Conservation (phyloP, 2,797 vertebrate species). For the Lagocephalus sceleratus region DNA sequence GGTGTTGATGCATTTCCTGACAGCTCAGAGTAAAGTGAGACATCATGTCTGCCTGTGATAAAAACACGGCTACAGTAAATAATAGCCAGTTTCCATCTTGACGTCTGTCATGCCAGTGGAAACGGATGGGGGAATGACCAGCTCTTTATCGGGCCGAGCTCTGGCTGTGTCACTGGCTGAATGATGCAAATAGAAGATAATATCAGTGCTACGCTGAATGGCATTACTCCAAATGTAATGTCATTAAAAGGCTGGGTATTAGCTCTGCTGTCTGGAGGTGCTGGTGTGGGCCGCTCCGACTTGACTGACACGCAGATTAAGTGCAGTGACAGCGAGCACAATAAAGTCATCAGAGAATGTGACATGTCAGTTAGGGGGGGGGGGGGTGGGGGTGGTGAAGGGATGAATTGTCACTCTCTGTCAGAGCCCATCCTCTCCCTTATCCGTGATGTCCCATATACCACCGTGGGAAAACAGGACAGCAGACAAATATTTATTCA, state of each 20-base stretch:
- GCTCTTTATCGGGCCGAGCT: slow-evolving; percentile 70
- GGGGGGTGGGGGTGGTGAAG: slow-evolving; percentile 77
- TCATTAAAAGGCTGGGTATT: slow-evolving; percentile 86
- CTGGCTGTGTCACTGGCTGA: slow-evolving; percentile 74
- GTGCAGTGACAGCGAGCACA: slow-evolving; percentile 90
- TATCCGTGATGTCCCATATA: slow-evolving; percentile 83
- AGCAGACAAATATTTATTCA: slow-evolving; percentile 73
- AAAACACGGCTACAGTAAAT: slow-evolving; percentile 75
- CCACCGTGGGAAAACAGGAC: slow-evolving; percentile 81
- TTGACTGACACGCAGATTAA: slow-evolving; percentile 89
- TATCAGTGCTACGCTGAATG: slow-evolving; percentile 79
- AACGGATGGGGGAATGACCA: slow-evolving; percentile 79
- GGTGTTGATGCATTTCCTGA: slow-evolving; percentile 53
- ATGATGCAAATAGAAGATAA: slow-evolving; percentile 82
- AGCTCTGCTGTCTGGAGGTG: slow-evolving; percentile 72
- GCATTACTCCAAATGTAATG: slow-evolving; percentile 84
- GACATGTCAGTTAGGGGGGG: slow-evolving; percentile 85
- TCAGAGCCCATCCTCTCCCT: slow-evolving; percentile 80
- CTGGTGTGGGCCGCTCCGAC: slow-evolving; percentile 65
- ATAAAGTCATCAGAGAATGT: slow-evolving; percentile 90
- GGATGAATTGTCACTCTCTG: slow-evolving; percentile 89
- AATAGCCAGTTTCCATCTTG: slow-evolving; percentile 73
- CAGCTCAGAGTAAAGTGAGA: slow-evolving; percentile 74
- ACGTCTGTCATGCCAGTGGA: slow-evolving; percentile 78
- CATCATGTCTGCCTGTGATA: slow-evolving; percentile 80